Evolutionary conservation across 2,888 invertebrate genomes (phyloP), one percentile per base, ranked within the genome.

Genomic region (Cataglyphis altisquamis): DNA sequence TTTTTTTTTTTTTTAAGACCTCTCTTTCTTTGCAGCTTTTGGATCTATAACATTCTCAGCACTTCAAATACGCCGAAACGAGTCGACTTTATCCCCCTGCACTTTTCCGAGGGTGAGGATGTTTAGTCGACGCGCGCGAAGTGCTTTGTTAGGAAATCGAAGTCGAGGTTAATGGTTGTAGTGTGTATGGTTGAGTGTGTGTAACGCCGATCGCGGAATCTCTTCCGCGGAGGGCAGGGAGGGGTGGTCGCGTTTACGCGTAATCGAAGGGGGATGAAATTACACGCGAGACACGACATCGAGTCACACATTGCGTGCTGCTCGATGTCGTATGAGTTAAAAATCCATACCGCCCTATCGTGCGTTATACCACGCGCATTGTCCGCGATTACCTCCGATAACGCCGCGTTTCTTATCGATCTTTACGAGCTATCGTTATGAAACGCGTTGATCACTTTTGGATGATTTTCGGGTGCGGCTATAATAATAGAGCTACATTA

Each of bases 141-240:
- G 82, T 78, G 82, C 66, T 78, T 78, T 82, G 60, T 82, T 81
- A 78, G 82, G 64, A 86, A 89, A 88, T 89, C 89, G 86, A 89
- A 89, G 86, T 85, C 83, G 86, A 88, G 87, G 90, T 88, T 90
- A 90, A 91, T 91, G 90, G 90, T 85, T 85, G 90, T 90, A 91
- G 48, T 90, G 88, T 91, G 89, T 91, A 91, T 90, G 48, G 91
- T 89, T 90, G 91, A 91, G 89, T 87, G 90, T 90, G 91, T 90
- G 91, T 91, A 91, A 92, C 88, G 32, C 15, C 45, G 90, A 88
- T 83, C 86, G 86, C 73, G 88, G 87, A 84, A 87, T 68, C 63
- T 80, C 48, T n/a, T 2, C 48, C 48, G 57, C 74, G 74, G 72
- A 64, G 67, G 74, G 86, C 41, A 52, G 18, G n/a, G 18, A 45